Evolutionary conservation across 2,888 invertebrate species (phyloP), one percentile per base, ranked within the genome.

Genomic region (Aelia acuminata): DNA sequence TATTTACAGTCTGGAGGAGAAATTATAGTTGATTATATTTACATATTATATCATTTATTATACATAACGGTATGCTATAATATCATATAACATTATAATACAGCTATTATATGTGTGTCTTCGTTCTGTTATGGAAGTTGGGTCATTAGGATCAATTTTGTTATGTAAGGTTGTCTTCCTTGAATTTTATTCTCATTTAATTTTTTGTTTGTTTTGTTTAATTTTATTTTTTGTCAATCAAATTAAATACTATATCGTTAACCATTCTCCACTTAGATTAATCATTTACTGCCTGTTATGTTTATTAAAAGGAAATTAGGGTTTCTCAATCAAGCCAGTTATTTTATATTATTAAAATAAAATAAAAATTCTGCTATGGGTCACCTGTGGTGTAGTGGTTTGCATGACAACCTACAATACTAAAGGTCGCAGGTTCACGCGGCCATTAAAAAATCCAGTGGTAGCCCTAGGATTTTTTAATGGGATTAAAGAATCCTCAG

Each of bases 11-110:
- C 22, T 7, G 63, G 35, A 8, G 3, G 1, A 35, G n/a, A 70
- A 35, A 70, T 70, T 31, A 31, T 70, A 70, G 63, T 31, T 70
- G 63, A 70, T 70, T 70, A 70, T 70, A 70, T 70, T 70, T 70
- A 70, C 63, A 70, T 70, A 35, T 70, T 70, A 70, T 70, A 70
- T 70, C 63, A 70, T 70, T 35, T 31, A 70, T 70, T 70, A 70
- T 70, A 70, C 63, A 70, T 70, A 70, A 70, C 63, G 63, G 63
- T 70, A 20, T 70, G n/a, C n/a, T 8, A 70, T 70, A 70, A 35
- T 70, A 70, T 70, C 31, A 35, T 70, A 70, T 70, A 70, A 70
- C 31, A 31, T n/a, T n/a, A n/a, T 70, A 70, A 70, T 70, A 35
- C 20, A 70, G 31, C 63, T 35, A 70, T 70, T 70, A 70, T 70